phyloP scores from a whole-genome alignment of 37 sponge, comb jelly and placozoan genomes.

The Corticium candelabrum region DNA sequence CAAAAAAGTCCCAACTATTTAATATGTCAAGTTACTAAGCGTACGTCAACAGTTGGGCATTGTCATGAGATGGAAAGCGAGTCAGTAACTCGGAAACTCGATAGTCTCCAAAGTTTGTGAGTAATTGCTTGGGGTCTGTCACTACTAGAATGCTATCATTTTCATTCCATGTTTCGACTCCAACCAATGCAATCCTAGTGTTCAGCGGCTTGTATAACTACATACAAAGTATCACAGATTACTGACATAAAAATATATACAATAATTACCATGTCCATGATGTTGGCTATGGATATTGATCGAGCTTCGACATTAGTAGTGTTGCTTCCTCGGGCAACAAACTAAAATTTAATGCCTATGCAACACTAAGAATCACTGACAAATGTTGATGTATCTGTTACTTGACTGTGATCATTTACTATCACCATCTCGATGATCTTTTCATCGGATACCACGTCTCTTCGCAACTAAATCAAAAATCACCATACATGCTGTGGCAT shows the following conservation, averaged over 20 bases:
- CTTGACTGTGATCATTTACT: constrained; percentile 8
- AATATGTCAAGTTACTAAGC: no score
- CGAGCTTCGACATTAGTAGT: not conserved
- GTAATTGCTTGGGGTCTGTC: not conserved
- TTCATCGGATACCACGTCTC: not conserved
- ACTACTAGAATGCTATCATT: not conserved
- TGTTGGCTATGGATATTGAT: not conserved
- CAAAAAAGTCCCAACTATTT: not conserved
- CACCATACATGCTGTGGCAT: no score
- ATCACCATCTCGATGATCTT: not conserved
- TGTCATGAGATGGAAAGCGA: not conserved
- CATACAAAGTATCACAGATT: no score
- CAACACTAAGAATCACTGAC: no score
- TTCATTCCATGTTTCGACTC: not conserved
- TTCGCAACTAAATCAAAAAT: no score
- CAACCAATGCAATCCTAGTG: not conserved
- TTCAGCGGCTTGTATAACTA: not conserved
- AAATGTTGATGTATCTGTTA: no score
- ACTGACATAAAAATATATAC: no score
- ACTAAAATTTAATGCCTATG: no score
- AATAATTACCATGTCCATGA: not conserved
- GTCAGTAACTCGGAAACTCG: not conserved
- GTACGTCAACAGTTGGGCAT: constrained; percentile 10
- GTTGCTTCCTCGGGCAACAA: not conserved
- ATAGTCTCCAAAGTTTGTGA: not conserved